phyloP scores from a whole-genome alignment of 2,113 vertebrate genomes.

The Halcyon senegalensis region DNA sequence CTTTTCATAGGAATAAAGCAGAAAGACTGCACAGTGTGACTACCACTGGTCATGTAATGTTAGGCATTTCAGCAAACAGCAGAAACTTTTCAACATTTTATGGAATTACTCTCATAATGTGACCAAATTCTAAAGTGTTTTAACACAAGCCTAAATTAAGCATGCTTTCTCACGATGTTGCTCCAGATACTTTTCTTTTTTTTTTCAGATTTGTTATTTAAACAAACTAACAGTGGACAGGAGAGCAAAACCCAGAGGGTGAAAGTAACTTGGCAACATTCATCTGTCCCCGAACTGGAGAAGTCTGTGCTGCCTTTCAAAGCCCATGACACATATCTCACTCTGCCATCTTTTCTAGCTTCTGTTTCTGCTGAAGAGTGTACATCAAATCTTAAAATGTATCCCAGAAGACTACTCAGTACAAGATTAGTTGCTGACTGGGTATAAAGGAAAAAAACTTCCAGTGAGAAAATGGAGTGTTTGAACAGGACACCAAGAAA shows the following conservation, averaged over 20 bases:
- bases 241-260: background rate
- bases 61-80: background rate
- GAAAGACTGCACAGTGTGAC: background rate
- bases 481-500: background rate
- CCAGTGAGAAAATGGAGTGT: background rate
- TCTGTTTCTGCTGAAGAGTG: background rate
- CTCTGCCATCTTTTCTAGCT: background rate
- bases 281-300: background rate
- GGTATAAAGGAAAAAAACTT: background rate
- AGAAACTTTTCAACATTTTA: background rate
- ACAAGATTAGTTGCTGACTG: background rate
- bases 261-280: background rate
- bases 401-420: background rate
- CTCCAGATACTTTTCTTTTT: background rate
- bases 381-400: background rate
- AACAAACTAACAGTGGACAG: background rate
- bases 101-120: background rate
- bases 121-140: background rate
- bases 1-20: background rate
- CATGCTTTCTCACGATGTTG: background rate
- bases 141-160: background rate
- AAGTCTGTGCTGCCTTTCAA: background rate
- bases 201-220: background rate
- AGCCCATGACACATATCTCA: background rate
- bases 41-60: background rate